Conservation (phyloP, 2,797 vertebrate genomes). For the Xenops minutus region DNA sequence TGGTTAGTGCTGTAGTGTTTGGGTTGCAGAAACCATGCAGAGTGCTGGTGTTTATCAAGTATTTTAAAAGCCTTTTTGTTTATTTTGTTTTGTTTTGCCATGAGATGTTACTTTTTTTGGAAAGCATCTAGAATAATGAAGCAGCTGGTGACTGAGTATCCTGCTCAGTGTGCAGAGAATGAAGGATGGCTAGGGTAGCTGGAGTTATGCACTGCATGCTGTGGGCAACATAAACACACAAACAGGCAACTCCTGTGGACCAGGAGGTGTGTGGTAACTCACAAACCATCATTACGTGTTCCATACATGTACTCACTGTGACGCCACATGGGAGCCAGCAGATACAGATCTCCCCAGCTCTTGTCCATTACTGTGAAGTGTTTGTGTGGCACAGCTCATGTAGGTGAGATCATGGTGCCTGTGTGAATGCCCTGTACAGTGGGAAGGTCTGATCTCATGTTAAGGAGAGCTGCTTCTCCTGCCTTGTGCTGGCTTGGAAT, state of each 20-base stretch:
- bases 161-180: neutral
- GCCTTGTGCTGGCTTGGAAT: neutral
- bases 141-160: neutral
- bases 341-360: neutral
- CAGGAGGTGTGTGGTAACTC: neutral
- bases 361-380: neutral
- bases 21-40: neutral
- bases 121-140: neutral
- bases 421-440: neutral
- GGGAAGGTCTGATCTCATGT: neutral
- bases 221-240: neutral
- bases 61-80: neutral
- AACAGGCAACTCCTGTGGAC: neutral
- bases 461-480: neutral
- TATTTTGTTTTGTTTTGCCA: neutral
- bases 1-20: neutral
- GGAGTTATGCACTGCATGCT: neutral
- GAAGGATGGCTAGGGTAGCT: neutral
- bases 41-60: neutral
- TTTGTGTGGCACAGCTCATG: neutral
- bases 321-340: rapidly evolving
- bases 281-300: neutral
- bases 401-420: neutral
- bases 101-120: neutral
- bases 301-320: rapidly evolving